Percentiles rank a stretch among this genome's conserved stretches.
Evolutionary conservation across 2,888 invertebrate species (phyloP).

Genomic region (Eilema caniola): DNA sequence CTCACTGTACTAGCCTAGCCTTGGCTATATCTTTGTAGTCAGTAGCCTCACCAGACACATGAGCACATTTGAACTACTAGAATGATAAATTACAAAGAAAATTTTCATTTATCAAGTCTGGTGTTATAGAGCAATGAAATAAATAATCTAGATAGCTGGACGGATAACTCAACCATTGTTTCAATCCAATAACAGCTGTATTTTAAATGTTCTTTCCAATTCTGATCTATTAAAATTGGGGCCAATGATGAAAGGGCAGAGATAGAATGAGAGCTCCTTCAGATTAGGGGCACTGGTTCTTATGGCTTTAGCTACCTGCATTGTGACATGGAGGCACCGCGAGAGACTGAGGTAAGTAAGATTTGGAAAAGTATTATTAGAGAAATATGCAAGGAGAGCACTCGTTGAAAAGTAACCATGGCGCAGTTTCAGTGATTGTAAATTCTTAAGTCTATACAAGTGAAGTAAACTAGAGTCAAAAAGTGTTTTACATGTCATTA

Average conservation of each 20-base stretch:
- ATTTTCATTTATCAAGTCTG: slow-evolving; percentile 5
- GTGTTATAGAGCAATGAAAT: slow-evolving; percentile 33
- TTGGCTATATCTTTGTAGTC: not conserved
- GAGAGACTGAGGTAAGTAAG: slow-evolving; percentile 82
- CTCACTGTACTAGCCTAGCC: not conserved
- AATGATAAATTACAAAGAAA: not conserved
- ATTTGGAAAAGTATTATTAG: slow-evolving; percentile 80
- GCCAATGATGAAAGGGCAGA: slow-evolving; percentile 82
- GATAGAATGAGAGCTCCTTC: slow-evolving; percentile 82
- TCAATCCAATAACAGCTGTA: slow-evolving; percentile 82
- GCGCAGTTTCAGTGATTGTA: slow-evolving; percentile 81
- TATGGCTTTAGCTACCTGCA: slow-evolving; percentile 81
- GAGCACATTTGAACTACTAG: not conserved
- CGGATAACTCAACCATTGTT: slow-evolving; percentile 64
- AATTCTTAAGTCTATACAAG: slow-evolving; percentile 77
- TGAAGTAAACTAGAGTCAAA: slow-evolving; percentile 84
- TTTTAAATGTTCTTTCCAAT: slow-evolving; percentile 82
- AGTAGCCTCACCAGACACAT: not conserved
- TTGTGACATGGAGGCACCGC: slow-evolving; percentile 81
- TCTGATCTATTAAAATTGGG: slow-evolving; percentile 80
- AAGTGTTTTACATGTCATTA: slow-evolving; percentile 84
- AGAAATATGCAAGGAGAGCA: slow-evolving; percentile 82
- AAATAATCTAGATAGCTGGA: slow-evolving; percentile 55
- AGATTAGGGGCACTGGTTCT: slow-evolving; percentile 82
- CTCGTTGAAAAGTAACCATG: slow-evolving; percentile 85